Conservation (phyloP, 30 jellyfish, hydroid and myxozoan genomes). For the Catostylus mosaicus region DNA sequence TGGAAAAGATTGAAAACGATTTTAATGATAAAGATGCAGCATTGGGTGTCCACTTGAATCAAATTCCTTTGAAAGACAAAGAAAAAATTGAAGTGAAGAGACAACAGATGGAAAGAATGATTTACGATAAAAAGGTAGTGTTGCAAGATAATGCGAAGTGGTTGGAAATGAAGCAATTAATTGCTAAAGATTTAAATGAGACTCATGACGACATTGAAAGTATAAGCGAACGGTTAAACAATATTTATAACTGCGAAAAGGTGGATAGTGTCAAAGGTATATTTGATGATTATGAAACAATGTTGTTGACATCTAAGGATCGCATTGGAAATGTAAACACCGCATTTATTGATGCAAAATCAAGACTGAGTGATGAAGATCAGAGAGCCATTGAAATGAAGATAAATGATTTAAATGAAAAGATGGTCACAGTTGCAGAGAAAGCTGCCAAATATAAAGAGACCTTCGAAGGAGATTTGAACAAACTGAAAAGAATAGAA, state of each 20-base stretch:
- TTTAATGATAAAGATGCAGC: neutral
- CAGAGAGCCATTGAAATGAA: neutral
- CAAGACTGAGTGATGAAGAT: neutral
- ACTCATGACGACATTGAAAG: neutral
- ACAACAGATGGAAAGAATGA: neutral
- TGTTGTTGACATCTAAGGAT: neutral
- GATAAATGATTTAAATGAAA: neutral
- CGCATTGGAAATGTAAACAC: neutral
- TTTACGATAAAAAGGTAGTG: neutral
- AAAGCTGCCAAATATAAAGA: neutral
- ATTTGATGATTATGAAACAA: neutral
- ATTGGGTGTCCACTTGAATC: neutral
- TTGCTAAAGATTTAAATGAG: neutral
- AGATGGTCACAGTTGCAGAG: neutral
- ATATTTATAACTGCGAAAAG: neutral
- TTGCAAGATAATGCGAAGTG: neutral
- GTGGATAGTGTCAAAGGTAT: neutral
- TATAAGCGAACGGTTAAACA: neutral
- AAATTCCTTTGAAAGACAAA: neutral
- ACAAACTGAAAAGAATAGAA: neutral
- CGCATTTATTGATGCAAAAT: neutral
- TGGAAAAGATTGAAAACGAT: conserved; percentile 2
- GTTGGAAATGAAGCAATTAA: neutral
- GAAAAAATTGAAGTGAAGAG: neutral
- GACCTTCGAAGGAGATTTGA: neutral